A percentile compares a stretch with the other conserved stretches of the same genome.
phyloP scores from a whole-genome alignment of 2,888 invertebrate genomes.

The Latrodectus elegans region DNA sequence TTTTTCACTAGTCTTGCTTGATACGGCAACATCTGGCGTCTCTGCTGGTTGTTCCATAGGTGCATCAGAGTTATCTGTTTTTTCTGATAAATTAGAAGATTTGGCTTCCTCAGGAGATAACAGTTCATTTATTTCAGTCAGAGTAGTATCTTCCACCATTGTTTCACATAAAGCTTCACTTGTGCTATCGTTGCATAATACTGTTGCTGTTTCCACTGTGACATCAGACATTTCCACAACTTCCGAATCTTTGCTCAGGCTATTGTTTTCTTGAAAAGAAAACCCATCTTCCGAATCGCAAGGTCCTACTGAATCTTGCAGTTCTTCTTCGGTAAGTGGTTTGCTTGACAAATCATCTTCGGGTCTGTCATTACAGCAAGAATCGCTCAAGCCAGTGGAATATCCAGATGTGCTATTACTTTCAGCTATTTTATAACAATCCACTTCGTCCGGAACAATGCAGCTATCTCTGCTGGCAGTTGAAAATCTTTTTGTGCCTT shows the following conservation, averaged over 20 bases:
- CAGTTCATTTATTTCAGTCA: constrained; percentile 57
- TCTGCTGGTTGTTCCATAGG: background rate
- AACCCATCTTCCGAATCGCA: constrained; percentile 61
- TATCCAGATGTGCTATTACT: constrained; percentile 63
- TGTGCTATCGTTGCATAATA: constrained; percentile 48
- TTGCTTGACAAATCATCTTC: constrained; percentile 57
- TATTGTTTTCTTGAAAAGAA: constrained; percentile 52
- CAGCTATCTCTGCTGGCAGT: constrained; percentile 55
- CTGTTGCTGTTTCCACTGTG: constrained; percentile 49
- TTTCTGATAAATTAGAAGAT: constrained; percentile 1
- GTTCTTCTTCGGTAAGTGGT: constrained; percentile 53
- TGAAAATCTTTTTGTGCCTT: constrained; percentile 82
- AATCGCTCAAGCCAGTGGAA: constrained; percentile 64
- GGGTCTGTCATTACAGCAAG: constrained; percentile 53
- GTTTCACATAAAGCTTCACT: constrained; percentile 62
- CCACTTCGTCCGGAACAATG: constrained; percentile 76
- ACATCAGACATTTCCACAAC: constrained; percentile 37
- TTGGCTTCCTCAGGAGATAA: constrained; percentile 49
- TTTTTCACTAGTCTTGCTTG: constrained; percentile 6
- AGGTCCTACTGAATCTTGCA: constrained; percentile 48
- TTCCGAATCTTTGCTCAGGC: constrained; percentile 47
- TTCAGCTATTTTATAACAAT: constrained; percentile 56
- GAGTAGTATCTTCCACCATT: constrained; percentile 60
- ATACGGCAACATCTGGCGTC: background rate
- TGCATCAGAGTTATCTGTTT: background rate